Conservation (phyloP, 2,113 vertebrate genomes). For the Lichenostomus cassidix region DNA sequence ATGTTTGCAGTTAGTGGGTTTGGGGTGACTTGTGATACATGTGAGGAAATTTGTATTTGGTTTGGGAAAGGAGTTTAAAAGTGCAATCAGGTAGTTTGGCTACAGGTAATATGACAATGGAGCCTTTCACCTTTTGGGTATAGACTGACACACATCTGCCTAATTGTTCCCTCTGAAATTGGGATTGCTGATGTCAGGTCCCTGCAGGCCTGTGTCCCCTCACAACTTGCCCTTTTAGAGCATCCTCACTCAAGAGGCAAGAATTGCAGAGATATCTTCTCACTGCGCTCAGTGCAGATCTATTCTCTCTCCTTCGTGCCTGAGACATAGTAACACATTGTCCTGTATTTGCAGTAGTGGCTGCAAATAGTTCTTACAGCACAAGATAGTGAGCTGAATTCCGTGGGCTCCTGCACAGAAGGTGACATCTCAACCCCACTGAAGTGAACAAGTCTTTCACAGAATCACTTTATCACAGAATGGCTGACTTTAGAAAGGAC, state of each 20-base stretch:
- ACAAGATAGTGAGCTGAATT: background rate
- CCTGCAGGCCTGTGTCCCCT: background rate
- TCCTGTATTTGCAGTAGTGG: background rate
- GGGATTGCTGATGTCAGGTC: background rate
- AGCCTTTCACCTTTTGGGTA: background rate
- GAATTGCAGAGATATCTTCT: background rate
- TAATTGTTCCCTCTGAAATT: background rate
- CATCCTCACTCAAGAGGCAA: background rate
- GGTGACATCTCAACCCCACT: background rate
- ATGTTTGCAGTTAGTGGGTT: background rate
- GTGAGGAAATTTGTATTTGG: background rate
- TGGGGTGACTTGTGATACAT: background rate
- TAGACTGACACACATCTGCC: background rate
- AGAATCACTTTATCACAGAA: background rate
- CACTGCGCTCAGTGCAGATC: background rate
- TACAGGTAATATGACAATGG: background rate
- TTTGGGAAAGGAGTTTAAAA: background rate
- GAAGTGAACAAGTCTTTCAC: background rate
- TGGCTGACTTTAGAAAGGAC: background rate
- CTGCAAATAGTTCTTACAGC: background rate
- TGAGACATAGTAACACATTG: background rate
- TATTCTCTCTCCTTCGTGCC: background rate
- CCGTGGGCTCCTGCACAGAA: background rate
- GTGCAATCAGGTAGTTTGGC: background rate
- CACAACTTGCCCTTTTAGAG: background rate